Conservation (phyloP, 2,797 vertebrate species). For the Synaphobranchus kaupii region DNA sequence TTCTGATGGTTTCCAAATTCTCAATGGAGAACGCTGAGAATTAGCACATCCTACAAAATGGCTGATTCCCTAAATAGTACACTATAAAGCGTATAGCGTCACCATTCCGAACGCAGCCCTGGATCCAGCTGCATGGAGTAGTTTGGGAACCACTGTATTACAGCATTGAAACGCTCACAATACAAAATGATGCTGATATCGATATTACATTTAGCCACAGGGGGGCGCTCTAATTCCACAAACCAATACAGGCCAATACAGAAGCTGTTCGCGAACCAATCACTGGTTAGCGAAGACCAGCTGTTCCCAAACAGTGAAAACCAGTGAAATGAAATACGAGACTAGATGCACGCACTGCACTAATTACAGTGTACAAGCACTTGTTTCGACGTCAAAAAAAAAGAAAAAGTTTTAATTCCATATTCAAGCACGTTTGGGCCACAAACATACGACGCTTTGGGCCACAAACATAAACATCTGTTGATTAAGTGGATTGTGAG, state of each 20-base stretch:
- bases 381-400: neutral
- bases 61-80: too few relatives aligned
- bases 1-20: too few relatives aligned
- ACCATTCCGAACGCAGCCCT: too few relatives aligned
- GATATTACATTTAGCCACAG: slow-evolving; percentile 48
- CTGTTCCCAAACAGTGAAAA: neutral
- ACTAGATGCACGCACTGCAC: neutral
- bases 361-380: neutral
- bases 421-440: neutral
- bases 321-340: neutral
- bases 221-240: slow-evolving; percentile 57
- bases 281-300: neutral
- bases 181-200: slow-evolving; percentile 38
- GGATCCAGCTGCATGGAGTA: neutral
- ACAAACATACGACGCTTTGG: neutral
- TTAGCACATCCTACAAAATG: too few relatives aligned
- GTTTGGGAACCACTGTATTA: neutral
- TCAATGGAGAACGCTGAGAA: too few relatives aligned
- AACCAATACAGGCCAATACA: neutral
- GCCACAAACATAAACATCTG: neutral
- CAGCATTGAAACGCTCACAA: neutral
- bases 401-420: neutral
- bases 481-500: neutral
- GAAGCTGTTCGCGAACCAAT: neutral
- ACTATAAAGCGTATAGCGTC: too few relatives aligned